Percentiles rank a stretch among this genome's conserved stretches.
Conservation (phyloP, 2,888 invertebrate genomes). For the Pycnomerus fuliginosus region DNA sequence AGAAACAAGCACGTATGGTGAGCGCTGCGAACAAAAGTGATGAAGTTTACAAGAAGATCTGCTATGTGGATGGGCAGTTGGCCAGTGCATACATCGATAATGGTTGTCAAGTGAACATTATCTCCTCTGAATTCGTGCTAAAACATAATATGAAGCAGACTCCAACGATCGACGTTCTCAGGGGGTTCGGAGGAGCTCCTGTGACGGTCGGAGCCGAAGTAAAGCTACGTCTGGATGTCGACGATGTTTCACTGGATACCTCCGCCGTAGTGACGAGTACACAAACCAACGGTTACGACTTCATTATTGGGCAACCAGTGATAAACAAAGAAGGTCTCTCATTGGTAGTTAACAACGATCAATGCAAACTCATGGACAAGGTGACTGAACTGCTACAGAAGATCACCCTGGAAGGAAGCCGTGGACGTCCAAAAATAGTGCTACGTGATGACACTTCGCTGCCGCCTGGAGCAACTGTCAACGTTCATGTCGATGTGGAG, state of each 20-base stretch:
- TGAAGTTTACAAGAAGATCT: background rate
- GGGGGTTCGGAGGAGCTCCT: slow-evolving; percentile 6
- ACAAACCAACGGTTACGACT: slow-evolving; percentile 3
- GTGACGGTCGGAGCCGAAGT: background rate
- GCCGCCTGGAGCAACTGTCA: no score
- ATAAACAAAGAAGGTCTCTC: slow-evolving; percentile 3
- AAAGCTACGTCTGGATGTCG: slow-evolving; percentile 1
- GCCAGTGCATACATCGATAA: background rate
- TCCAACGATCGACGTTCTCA: slow-evolving; percentile 6
- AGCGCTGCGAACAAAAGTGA: background rate
- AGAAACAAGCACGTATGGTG: background rate
- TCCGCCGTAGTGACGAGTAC: slow-evolving; percentile 4
- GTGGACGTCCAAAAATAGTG: no score
- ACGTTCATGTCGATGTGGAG: no score
- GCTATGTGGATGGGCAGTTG: background rate
- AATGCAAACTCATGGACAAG: no score
- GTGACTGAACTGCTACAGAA: no score
- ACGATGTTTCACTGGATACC: slow-evolving; percentile 4
- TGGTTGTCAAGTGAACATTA: background rate
- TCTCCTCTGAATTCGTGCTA: background rate
- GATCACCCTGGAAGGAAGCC: no score
- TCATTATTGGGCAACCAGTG: slow-evolving; percentile 13
- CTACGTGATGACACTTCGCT: no score
- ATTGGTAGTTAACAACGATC: no score
- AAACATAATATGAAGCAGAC: background rate